Conservation (phyloP, 37 sponge, comb jelly and placozoan species). For the Mnemiopsis leidyi region DNA sequence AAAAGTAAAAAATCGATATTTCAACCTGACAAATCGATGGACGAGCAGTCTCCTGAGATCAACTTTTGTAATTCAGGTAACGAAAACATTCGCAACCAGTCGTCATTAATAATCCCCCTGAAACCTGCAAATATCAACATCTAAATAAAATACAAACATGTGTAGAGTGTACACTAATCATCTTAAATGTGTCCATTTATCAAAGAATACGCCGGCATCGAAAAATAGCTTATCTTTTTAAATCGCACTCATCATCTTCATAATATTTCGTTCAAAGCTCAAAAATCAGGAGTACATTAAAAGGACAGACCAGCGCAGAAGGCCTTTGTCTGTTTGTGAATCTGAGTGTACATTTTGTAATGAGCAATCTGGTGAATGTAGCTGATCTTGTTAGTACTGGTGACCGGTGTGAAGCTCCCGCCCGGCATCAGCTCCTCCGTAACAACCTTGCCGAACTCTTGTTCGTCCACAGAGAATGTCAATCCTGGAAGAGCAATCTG, state of each 20-base stretch:
- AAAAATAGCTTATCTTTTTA: too few relatives aligned
- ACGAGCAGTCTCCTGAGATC: slow-evolving; percentile 87
- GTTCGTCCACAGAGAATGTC: slow-evolving; percentile 89
- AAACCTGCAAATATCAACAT: too few relatives aligned
- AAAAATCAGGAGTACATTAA: too few relatives aligned
- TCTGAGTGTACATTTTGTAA: slow-evolving; percentile 85
- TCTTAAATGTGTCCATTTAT: too few relatives aligned
- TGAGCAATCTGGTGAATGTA: slow-evolving; percentile 86
- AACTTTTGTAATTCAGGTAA: slow-evolving; percentile 86
- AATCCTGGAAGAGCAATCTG: slow-evolving; percentile 67
- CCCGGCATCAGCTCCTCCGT: slow-evolving; percentile 91
- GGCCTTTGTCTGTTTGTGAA: slow-evolving; percentile 81
- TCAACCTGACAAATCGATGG: slow-evolving; percentile 65
- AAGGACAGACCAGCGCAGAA: slow-evolving; percentile 67
- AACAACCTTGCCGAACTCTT: slow-evolving; percentile 86
- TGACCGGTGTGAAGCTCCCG: slow-evolving; percentile 81
- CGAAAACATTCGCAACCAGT: slow-evolving; percentile 82
- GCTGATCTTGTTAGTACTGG: slow-evolving; percentile 91
- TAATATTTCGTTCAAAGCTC: too few relatives aligned
- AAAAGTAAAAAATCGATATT: too few relatives aligned
- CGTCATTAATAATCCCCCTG: slow-evolving; percentile 74
- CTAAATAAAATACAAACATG: too few relatives aligned
- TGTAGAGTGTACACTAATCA: too few relatives aligned
- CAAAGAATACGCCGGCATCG: too few relatives aligned
- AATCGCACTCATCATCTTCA: too few relatives aligned